Evolutionary conservation across 2,113 vertebrate genomes (phyloP).

Genomic region (Antennarius striatus): DNA sequence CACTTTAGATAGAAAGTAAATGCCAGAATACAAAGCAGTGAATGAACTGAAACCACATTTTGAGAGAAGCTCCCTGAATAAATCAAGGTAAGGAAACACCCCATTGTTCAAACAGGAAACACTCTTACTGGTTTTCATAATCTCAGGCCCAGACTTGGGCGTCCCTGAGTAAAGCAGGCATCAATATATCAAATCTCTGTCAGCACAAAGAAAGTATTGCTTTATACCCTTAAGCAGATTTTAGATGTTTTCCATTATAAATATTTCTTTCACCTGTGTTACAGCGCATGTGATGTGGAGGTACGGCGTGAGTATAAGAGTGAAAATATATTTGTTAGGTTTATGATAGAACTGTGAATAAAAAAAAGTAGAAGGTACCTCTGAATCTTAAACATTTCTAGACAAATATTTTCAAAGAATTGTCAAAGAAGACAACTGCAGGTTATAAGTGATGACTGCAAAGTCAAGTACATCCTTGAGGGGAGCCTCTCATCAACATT

Average conservation of each 20-base stretch:
- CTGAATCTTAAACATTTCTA: not conserved
- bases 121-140: constrained; percentile 1
- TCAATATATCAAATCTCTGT: constrained; percentile 5
- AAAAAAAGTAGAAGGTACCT: not conserved
- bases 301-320: not conserved
- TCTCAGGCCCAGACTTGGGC: constrained; percentile 1
- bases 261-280: not conserved
- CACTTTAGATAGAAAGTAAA: not conserved
- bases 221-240: not conserved
- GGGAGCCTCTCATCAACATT: constrained; percentile 1
- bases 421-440: not conserved
- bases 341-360: not conserved
- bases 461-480: not conserved
- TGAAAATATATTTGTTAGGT: too few species aligned
- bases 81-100: not conserved
- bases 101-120: not conserved
- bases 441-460: constrained; percentile 4
- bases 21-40: not conserved
- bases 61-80: not conserved
- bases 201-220: constrained; percentile 3
- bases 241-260: constrained; percentile 17
- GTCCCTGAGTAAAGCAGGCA: not conserved
- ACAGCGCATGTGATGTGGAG: not conserved
- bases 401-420: constrained; percentile 2
- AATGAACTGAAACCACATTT: not conserved